phyloP scores from a whole-genome alignment of 2,797 vertebrate species.

The Falco biarmicus region DNA sequence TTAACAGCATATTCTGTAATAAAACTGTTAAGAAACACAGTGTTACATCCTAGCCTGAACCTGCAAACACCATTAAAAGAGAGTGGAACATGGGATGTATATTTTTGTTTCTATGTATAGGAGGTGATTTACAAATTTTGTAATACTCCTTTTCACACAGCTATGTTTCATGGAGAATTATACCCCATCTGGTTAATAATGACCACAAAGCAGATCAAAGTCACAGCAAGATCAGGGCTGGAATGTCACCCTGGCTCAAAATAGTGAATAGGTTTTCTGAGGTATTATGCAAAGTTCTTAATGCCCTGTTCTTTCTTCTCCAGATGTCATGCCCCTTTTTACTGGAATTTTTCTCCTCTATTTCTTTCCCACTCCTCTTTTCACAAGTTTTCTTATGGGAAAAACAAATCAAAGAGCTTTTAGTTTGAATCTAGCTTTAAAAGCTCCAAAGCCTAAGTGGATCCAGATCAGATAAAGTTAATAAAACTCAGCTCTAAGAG shows the following conservation, averaged over 20 bases:
- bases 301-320: neutral
- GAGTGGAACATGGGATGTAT: neutral
- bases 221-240: neutral
- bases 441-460: neutral
- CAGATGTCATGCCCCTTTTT: neutral
- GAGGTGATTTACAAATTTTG: neutral
- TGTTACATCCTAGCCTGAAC: neutral
- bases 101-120: neutral
- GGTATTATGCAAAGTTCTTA: neutral
- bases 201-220: slow-evolving; percentile 26
- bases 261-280: neutral
- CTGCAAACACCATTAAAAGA: neutral
- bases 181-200: neutral
- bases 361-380: neutral
- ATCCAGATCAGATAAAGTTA: neutral
- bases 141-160: neutral
- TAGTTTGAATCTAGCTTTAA: slow-evolving; percentile 9
- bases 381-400: neutral
- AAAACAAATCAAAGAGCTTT: neutral
- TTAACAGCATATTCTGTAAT: neutral
- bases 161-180: neutral
- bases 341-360: neutral
- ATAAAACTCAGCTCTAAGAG: neutral
- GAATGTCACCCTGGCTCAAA: neutral
- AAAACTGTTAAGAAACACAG: neutral